Conservation (phyloP, 1,140 invertebrate genomes). For the Drosophila repleta region DNA sequence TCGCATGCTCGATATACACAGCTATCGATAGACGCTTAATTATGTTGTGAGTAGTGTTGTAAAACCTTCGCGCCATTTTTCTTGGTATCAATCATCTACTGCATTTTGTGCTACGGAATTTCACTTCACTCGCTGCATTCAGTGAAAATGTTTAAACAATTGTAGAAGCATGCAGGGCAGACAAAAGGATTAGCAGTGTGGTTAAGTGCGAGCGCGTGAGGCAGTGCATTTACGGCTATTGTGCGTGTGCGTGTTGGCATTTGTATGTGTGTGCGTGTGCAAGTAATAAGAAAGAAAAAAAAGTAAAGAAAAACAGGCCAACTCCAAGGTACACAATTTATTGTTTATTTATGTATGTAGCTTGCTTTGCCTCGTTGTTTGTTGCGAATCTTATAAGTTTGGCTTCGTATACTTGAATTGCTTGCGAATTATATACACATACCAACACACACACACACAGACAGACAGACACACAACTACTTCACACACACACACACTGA, state of each 20-base stretch:
- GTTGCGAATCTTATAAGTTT: conserved; percentile 70
- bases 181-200: conserved; percentile 7
- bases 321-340: conserved; percentile 61
- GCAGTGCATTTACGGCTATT: conserved; percentile 22
- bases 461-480: conserved; percentile 37
- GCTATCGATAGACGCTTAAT: conserved; percentile 22
- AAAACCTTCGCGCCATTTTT: conserved; percentile 52
- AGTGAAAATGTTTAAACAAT: conserved; percentile 13
- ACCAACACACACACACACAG: conserved; percentile 32
- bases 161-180: not conserved
- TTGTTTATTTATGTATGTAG: conserved; percentile 49
- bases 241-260: conserved; percentile 18
- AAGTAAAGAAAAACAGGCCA: conserved; percentile 41
- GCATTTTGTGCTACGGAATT: conserved; percentile 19
- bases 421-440: conserved; percentile 41
- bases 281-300: conserved; percentile 46
- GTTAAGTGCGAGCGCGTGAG: conserved; percentile 15
- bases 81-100: conserved; percentile 15
- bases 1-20: not conserved
- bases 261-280: conserved; percentile 53
- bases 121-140: not conserved
- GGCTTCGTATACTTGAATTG: conserved; percentile 61
- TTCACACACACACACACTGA: conserved; percentile 43
- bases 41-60: conserved; percentile 27
- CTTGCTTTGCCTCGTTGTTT: conserved; percentile 52